phyloP scores from a whole-genome alignment of 2,888 invertebrate genomes.

The Omphaloscelis lunosa region DNA sequence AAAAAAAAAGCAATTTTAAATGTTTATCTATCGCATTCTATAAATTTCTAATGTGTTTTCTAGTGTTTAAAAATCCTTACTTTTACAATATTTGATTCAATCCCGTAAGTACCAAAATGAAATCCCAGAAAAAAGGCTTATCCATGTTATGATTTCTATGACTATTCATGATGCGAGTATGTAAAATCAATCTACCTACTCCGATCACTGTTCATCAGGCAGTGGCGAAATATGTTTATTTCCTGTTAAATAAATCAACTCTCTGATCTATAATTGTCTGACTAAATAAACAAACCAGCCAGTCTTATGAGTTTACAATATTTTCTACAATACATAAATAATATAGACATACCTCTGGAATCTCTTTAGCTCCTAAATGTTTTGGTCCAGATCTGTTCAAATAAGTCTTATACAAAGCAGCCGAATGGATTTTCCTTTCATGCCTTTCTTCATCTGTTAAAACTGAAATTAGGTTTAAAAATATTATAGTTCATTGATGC shows the following conservation, averaged over 20 bases:
- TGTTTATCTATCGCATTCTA: too few relatives aligned
- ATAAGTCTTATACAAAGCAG: constrained; percentile 93
- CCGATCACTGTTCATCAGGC: not conserved
- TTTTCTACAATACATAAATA: not conserved
- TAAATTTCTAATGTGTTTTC: too few relatives aligned
- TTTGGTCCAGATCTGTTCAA: constrained; percentile 95
- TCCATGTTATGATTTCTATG: too few relatives aligned
- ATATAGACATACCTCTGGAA: constrained; percentile 92
- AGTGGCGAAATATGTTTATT: not conserved
- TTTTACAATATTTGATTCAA: too few relatives aligned
- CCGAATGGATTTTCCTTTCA: constrained; percentile 92
- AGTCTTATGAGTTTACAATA: not conserved
- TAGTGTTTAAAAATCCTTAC: too few relatives aligned
- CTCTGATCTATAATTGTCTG: not conserved
- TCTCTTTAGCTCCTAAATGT: constrained; percentile 95
- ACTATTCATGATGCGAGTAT: too few relatives aligned
- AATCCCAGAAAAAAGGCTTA: too few relatives aligned
- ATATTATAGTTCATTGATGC: too few relatives aligned
- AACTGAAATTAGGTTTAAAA: constrained; percentile 71
- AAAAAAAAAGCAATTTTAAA: too few relatives aligned
- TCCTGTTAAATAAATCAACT: not conserved
- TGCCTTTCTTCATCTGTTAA: constrained; percentile 92
- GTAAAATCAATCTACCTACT: too few relatives aligned
- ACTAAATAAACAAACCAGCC: not conserved
- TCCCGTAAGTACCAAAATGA: too few relatives aligned